These are phyloP conservation scores for Drosophila rufa DNA, from an alignment of 1,140 invertebrate species.

Conservation along the genomic window DNA sequence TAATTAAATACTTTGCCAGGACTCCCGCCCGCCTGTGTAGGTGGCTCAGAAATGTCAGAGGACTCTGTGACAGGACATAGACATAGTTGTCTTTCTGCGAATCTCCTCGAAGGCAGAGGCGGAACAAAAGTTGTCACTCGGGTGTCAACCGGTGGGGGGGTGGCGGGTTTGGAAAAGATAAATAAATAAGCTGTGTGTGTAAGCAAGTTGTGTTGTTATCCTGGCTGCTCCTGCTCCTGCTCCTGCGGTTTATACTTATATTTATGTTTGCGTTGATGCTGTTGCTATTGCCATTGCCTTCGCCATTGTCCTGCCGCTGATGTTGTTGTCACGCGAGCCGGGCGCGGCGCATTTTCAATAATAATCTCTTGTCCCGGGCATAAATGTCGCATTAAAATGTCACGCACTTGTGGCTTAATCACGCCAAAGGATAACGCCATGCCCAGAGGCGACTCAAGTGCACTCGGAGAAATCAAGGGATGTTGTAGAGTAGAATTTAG, in stretches of 20 bases:
- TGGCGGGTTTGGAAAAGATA: slow-evolving; percentile 42
- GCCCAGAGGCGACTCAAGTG: slow-evolving; percentile 2
- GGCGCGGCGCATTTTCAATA: slow-evolving; percentile 74
- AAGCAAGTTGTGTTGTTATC: slow-evolving; percentile 55
- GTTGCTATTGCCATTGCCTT: slow-evolving; percentile 20
- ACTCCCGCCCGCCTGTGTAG: slow-evolving; percentile 1
- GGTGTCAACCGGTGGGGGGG: slow-evolving; percentile 48
- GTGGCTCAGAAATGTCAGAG: slow-evolving; percentile 33
- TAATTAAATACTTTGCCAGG: slow-evolving; percentile 45
- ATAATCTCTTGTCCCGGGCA: slow-evolving; percentile 81
- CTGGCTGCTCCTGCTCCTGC: slow-evolving; percentile 9
- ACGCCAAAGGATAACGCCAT: slow-evolving; percentile 75
- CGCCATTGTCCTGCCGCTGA: slow-evolving; percentile 27
- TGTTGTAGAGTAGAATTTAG: too few relatives aligned
- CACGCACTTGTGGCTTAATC: slow-evolving; percentile 83
- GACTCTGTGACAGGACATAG: slow-evolving; percentile 42
- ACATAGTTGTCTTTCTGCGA: slow-evolving; percentile 22
- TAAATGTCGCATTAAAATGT: slow-evolving; percentile 84
- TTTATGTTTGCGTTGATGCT: slow-evolving; percentile 43
- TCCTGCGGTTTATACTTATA: slow-evolving; percentile 27
- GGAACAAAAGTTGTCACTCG: slow-evolving; percentile 71
- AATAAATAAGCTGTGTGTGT: slow-evolving; percentile 71
- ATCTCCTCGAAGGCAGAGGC: not conserved
- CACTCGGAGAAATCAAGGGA: not conserved
- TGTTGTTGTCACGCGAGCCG: slow-evolving; percentile 60